Base-by-base conservation (phyloP, 2,888 invertebrate species). In the Noctua fimbriata region DNA sequence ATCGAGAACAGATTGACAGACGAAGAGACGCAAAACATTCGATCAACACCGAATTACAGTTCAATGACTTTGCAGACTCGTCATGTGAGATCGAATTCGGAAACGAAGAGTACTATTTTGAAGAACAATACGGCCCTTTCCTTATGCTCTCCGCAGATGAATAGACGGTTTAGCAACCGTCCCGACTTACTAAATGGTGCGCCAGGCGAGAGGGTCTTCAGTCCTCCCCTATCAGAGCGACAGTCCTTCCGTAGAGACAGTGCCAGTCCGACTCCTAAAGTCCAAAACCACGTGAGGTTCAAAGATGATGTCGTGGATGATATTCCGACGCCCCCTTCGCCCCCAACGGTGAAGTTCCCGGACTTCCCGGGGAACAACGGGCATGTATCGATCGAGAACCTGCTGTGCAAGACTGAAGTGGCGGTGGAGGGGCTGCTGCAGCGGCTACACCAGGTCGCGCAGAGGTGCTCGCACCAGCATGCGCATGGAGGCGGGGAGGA, bases 401-500 rank as follows among this genome's bases (percentile, higher is more conserved):
- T 98, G 74, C 93, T 98, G 83, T 97, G 97, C 82, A 98, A 98
- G 94, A 98, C 98, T 1, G 98, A 98, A 90, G 97, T 97, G 69
- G 98, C 98, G 3, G 98, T 98, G 94, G 97, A 97, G 1, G 98
- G 98, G 9, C 93, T 98, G 69, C 93, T 98, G 86, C 97, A 97
- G 86, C 95, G 98, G 86, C 93, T 98, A 86, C 98, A 98, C 89
- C 98, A 98, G 89, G 97, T 98, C 32, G 98, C 98, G 9, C 98
- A 97, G 82, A 97, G 97, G 87, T 98, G 98, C 90, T 97, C 97
- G 14, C 97, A 97, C 24, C 98, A 98, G 44, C 98, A 98, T 92
- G 97, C 98, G 0, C 98, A 98, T 70, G 98, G 98, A 0, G 98
- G 98, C 1, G 98, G 98, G 0, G 97, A 97, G 78, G 97, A 98